Evolutionary conservation across 1,140 invertebrate genomes (phyloP).

Genomic region (Vollenhovia emeryi): DNA sequence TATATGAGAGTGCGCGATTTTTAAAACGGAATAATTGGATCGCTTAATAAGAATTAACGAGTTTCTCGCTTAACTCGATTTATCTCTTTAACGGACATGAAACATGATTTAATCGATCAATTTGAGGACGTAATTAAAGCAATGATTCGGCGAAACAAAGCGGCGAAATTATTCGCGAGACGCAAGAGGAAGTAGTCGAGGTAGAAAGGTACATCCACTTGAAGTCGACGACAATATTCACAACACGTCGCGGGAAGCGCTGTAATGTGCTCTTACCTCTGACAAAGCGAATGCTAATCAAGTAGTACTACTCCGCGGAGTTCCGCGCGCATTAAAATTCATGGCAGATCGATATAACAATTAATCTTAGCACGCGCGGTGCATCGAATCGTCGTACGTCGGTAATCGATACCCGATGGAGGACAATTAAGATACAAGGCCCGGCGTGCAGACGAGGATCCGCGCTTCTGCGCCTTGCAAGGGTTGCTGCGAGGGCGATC

Average conservation of each 20-base stretch:
- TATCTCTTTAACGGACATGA: background rate
- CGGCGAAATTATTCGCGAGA: conserved; percentile 12
- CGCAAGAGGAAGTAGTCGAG: background rate
- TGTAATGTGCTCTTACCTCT: conserved; percentile 55
- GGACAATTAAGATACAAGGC: conserved; percentile 38
- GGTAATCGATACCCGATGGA: conserved; percentile 45
- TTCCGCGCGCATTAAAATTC: conserved; percentile 54
- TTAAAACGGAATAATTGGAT: background rate
- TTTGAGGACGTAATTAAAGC: background rate
- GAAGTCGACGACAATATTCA: conserved; percentile 57
- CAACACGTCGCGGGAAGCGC: conserved; percentile 52
- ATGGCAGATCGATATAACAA: conserved; percentile 57
- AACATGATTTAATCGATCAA: conserved; percentile 9
- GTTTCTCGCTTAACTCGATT: background rate
- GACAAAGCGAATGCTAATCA: conserved; percentile 61
- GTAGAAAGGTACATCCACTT: conserved; percentile 50
- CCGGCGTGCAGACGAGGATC: conserved; percentile 10
- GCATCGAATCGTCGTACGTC: conserved; percentile 40
- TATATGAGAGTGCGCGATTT: background rate
- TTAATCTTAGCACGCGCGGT: conserved; percentile 46
- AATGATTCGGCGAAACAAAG: conserved; percentile 4
- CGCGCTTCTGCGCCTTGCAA: background rate
- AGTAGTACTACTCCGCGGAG: conserved; percentile 44
- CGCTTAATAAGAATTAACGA: background rate
- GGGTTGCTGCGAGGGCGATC: background rate